Evolutionary conservation across 2,113 vertebrate species (phyloP).

Genomic region (Scalopus aquaticus): DNA sequence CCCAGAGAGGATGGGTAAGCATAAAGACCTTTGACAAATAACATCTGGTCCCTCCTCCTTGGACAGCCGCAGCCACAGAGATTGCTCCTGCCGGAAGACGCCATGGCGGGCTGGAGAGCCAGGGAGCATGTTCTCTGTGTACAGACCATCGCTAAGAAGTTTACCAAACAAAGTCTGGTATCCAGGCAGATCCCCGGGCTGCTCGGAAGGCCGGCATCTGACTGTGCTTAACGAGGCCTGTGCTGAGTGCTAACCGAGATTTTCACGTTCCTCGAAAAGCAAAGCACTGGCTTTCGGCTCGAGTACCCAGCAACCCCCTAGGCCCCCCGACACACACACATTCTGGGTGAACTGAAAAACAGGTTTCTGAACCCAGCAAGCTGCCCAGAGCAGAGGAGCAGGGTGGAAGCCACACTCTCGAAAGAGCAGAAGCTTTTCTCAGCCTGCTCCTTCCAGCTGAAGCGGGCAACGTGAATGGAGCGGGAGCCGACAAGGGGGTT

Average conservation of each 20-base stretch:
- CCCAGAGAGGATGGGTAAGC: neutral
- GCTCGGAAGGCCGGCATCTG: neutral
- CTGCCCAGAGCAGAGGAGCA: too few relatives aligned
- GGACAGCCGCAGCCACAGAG: neutral
- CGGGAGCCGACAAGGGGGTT: neutral
- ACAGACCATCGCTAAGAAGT: neutral
- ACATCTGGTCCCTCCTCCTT: conserved; percentile 48
- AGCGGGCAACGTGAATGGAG: neutral
- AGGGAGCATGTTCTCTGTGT: neutral
- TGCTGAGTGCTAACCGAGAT: neutral
- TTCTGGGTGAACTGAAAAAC: fast-evolving
- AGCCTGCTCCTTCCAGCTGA: neutral
- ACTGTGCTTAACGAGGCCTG: fast-evolving
- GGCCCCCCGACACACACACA: fast-evolving
- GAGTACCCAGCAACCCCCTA: fast-evolving
- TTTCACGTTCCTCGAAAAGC: neutral
- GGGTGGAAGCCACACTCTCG: fast-evolving
- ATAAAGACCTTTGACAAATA: conserved; percentile 69
- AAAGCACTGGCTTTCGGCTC: neutral
- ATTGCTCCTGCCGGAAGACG: neutral
- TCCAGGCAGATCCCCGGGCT: conserved; percentile 51
- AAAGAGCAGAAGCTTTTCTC: neutral
- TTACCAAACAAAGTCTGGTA: conserved; percentile 72
- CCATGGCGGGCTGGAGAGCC: neutral
- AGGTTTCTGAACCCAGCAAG: neutral